phyloP scores from a whole-genome alignment of 2,113 vertebrate species.

The Elgaria multicarinata region DNA sequence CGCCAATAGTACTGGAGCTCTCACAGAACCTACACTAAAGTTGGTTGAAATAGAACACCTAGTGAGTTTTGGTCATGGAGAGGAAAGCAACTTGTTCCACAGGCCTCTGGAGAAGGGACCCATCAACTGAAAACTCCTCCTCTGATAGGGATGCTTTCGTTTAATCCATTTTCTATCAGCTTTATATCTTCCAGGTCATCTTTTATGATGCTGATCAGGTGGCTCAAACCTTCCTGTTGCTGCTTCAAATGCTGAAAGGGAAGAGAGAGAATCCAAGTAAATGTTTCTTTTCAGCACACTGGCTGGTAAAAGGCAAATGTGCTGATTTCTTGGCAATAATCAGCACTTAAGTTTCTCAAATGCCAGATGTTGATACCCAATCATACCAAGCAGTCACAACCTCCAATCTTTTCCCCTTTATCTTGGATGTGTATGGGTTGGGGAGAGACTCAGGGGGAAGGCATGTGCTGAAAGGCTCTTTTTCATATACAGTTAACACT shows the following conservation, averaged over 20 bases:
- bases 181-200: slow-evolving; percentile 97
- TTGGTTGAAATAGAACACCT: slow-evolving; percentile 40
- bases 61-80: slow-evolving; percentile 65
- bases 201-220: slow-evolving; percentile 95
- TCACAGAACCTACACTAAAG: slow-evolving; percentile 21
- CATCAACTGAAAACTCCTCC: slow-evolving; percentile 89
- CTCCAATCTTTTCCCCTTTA: neutral
- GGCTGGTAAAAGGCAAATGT: neutral
- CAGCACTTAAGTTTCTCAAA: neutral
- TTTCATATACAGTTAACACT: neutral
- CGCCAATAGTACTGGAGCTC: slow-evolving; percentile 45
- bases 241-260: slow-evolving; percentile 92
- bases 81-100: slow-evolving; percentile 41
- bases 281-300: neutral
- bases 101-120: neutral
- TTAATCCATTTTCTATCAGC: slow-evolving; percentile 92
- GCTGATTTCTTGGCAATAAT: neutral
- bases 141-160: slow-evolving; percentile 88
- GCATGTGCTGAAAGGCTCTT: neutral
- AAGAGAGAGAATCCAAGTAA: slow-evolving; percentile 18
- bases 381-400: neutral
- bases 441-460: neutral
- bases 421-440: neutral
- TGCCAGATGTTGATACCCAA: neutral
- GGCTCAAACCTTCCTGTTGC: slow-evolving; percentile 95